These are phyloP conservation scores for Thymallus thymallus DNA, from an alignment of 2,113 vertebrate species.

Conservation along the genomic window DNA sequence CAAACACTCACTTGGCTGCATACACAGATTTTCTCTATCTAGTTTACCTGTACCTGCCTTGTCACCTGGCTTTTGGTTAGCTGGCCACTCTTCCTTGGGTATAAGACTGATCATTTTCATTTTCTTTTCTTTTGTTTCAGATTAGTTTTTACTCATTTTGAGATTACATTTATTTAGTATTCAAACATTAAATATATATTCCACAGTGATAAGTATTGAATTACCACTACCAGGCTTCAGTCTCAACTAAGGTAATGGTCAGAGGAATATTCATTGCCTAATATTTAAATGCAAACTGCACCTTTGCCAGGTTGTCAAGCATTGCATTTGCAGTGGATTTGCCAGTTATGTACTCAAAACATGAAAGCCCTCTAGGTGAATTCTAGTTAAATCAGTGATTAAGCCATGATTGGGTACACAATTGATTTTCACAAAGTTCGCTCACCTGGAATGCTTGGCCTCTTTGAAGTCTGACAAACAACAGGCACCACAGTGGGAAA, in stretches of 20 bases:
- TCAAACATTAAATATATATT: not conserved
- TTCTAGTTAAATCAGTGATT: conserved; percentile 35
- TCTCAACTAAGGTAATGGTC: too few species aligned
- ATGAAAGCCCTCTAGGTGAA: conserved; percentile 24
- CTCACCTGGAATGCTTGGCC: conserved; percentile 33
- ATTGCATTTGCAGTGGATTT: not conserved
- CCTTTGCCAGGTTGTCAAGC: not conserved
- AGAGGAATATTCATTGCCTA: not conserved
- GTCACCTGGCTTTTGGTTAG: too few species aligned
- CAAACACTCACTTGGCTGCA: not conserved
- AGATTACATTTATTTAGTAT: not conserved
- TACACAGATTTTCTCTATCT: not conserved
- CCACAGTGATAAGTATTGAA: not conserved
- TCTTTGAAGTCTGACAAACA: conserved; percentile 56
- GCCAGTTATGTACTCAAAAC: not conserved
- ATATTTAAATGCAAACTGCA: not conserved
- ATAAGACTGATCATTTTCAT: too few species aligned
- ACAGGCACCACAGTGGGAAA: conserved; percentile 48
- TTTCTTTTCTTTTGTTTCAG: not conserved
- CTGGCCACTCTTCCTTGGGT: too few species aligned
- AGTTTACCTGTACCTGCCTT: too few species aligned
- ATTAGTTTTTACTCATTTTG: not conserved
- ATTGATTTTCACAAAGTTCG: conserved; percentile 41
- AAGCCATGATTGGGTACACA: conserved; percentile 21
- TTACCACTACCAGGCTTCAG: not conserved